Evolutionary conservation across 2,888 invertebrate species (phyloP).

Genomic region (Netelia inedita): DNA sequence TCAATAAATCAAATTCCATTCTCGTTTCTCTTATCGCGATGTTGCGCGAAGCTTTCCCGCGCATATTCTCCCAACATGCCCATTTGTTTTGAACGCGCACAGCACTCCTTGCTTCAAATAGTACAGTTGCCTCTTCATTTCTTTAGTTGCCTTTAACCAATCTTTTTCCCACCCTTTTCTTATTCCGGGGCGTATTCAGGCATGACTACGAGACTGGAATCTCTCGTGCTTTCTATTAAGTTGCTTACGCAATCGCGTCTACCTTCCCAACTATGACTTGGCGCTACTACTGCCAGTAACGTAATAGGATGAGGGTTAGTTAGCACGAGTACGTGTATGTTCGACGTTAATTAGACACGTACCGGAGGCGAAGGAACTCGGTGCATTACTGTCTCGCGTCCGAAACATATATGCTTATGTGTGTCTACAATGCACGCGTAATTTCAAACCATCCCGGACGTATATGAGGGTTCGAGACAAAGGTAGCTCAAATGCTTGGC

Average conservation of each 20-base stretch:
- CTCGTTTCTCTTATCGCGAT: slow-evolving; percentile 18
- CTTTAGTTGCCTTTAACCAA: neutral
- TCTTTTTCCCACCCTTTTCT: neutral
- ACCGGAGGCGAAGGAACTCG: slow-evolving; percentile 48
- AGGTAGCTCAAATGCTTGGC: slow-evolving; percentile 20
- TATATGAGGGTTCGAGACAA: slow-evolving; percentile 9
- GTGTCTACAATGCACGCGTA: slow-evolving; percentile 51
- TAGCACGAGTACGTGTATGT: slow-evolving; percentile 69
- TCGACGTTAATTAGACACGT: slow-evolving; percentile 72
- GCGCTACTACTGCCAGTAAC: slow-evolving; percentile 40
- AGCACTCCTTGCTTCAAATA: neutral
- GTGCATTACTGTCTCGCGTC: slow-evolving; percentile 38
- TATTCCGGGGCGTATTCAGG: slow-evolving; percentile 13
- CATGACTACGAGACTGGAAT: slow-evolving; percentile 54
- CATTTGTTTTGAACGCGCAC: neutral
- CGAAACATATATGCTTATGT: slow-evolving; percentile 15
- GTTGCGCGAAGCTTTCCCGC: slow-evolving; percentile 15
- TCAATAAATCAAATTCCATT: slow-evolving; percentile 50
- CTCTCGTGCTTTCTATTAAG: slow-evolving; percentile 62
- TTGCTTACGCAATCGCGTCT: slow-evolving; percentile 63
- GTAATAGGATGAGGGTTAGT: slow-evolving; percentile 68
- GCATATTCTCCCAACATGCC: neutral
- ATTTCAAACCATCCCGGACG: slow-evolving; percentile 70
- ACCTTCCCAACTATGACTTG: slow-evolving; percentile 44
- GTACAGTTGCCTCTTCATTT: neutral